Base-by-base conservation (phyloP, 2,888 invertebrate species). In the Dichetophora obliterata region DNA sequence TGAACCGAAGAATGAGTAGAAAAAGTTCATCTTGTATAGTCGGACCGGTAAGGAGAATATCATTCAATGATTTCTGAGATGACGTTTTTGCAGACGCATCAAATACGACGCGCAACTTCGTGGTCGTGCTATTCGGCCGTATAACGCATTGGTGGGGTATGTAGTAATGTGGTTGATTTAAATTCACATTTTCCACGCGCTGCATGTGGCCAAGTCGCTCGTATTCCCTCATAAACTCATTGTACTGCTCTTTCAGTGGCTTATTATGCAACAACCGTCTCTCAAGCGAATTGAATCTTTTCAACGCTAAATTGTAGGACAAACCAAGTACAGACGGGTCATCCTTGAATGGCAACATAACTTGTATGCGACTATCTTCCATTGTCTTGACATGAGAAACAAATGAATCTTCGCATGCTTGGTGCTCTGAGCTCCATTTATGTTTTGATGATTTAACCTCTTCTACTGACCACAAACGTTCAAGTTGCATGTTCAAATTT, bases 121-220 rank as follows among this genome's bases (percentile, higher is more conserved):
- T 79, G n/a, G 78, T 69, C 48, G 52, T 57, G 63, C 79, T 79
- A n/a, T 66, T 61, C 5, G 75, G 75, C 16, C 75, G 68, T 27
- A 77, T 37, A 2, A 80, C 79, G 37, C 78, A 78, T 57, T 80
- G 80, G 48, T 80, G 79, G 0, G 79, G 80, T 11, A 81, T 77
- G 31, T 71, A 79, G 31, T 78, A 70, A n/a, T 70, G 54, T 9
- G 70, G 76, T 65, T 16, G 9, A n/a, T 22, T 9, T 5, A 54
- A n/a, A 3, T 52, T 34, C 24, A 75, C 52, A 43, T 72, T 59
- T 8, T n/a, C 54, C 11, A 77, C 72, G 0, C 70, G 43, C 6
- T 54, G 48, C 78, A 81, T 89, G 91, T 50, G 90, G 87, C 75
- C 93, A 92, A 82, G 71, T 80, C 65, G 22, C 57, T 78, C 61